Evolutionary conservation across 2,888 invertebrate genomes (phyloP).

Genomic region (Torymus texanus): DNA sequence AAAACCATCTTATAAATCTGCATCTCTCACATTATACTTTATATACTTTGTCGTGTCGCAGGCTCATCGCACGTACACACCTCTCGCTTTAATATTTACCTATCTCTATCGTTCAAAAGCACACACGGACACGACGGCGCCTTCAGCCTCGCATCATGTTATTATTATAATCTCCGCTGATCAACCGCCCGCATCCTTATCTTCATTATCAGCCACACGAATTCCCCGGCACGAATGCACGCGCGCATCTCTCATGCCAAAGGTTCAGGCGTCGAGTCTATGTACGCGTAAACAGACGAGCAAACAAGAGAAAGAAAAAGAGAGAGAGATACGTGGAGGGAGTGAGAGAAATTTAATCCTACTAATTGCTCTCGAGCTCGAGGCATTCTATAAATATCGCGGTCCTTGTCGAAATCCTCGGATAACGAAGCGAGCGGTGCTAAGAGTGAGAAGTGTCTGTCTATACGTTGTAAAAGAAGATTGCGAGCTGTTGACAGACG

Average conservation of each 20-base stretch:
- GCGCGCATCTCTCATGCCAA: too few relatives aligned
- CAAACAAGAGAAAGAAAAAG: not conserved
- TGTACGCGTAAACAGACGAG: slow-evolving; percentile 6
- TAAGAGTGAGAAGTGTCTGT: not conserved
- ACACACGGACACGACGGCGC: slow-evolving; percentile 29
- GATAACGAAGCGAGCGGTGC: not conserved
- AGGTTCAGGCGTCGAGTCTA: too few relatives aligned
- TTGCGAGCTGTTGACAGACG: too few relatives aligned
- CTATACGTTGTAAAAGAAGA: not conserved
- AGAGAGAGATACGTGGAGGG: not conserved
- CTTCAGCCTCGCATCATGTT: not conserved
- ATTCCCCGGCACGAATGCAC: not conserved
- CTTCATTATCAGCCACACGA: slow-evolving; percentile 24
- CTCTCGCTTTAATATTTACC: slow-evolving; percentile 10
- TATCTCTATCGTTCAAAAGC: not conserved
- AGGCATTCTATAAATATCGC: slow-evolving; percentile 31
- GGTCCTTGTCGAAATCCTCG: slow-evolving; percentile 11
- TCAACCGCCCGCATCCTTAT: slow-evolving; percentile 7
- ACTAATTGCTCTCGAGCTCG: not conserved
- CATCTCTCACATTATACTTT: too few relatives aligned
- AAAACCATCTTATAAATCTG: too few relatives aligned
- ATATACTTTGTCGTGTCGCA: too few relatives aligned
- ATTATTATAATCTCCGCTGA: not conserved
- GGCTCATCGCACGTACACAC: too few relatives aligned
- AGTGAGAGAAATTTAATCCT: slow-evolving; percentile 3